These are phyloP conservation scores for Thereva nobilitata DNA, from an alignment of 2,888 invertebrate species.

Conservation along the genomic window DNA sequence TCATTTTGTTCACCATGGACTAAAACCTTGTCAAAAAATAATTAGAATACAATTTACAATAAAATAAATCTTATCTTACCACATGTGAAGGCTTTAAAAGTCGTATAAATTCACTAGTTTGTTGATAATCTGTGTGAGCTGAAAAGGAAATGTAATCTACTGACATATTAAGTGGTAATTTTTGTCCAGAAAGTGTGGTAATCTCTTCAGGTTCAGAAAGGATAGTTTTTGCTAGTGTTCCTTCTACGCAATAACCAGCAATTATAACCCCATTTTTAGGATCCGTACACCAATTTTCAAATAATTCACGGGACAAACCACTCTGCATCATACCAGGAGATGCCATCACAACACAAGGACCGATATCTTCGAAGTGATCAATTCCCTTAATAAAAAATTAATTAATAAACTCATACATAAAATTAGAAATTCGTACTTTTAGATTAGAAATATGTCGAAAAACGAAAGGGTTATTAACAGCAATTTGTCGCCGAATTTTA, in stretches of 20 bases:
- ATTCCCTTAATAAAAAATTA: conserved; percentile 64
- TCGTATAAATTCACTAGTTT: conserved; percentile 93
- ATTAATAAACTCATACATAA: background rate
- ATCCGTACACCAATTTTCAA: conserved; percentile 99
- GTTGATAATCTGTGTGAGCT: conserved; percentile 79
- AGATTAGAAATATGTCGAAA: conserved; percentile 96
- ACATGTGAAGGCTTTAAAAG: conserved; percentile 94
- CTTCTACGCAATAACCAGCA: conserved; percentile 93
- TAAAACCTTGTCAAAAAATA: conserved; percentile 41
- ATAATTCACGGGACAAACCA: conserved; percentile 93
- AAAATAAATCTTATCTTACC: conserved; percentile 58
- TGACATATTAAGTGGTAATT: conserved; percentile 93
- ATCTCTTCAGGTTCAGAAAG: conserved; percentile 98
- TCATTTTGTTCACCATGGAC: conserved; percentile 99
- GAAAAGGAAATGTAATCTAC: conserved; percentile 99
- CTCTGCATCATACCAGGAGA: conserved; percentile 99
- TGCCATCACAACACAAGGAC: conserved; percentile 99
- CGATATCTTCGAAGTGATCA: conserved; percentile 99
- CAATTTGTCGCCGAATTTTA: conserved; percentile 92
- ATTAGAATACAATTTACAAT: background rate
- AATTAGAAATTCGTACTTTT: conserved; percentile 59
- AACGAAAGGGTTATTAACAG: conserved; percentile 97
- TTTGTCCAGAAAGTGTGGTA: conserved; percentile 92
- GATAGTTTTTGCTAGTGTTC: conserved; percentile 89
- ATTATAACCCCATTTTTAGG: conserved; percentile 98